A percentile compares a stretch with the other conserved stretches of the same genome.
phyloP scores from a whole-genome alignment of 2,888 invertebrate species.

The Conistra vaccinii region DNA sequence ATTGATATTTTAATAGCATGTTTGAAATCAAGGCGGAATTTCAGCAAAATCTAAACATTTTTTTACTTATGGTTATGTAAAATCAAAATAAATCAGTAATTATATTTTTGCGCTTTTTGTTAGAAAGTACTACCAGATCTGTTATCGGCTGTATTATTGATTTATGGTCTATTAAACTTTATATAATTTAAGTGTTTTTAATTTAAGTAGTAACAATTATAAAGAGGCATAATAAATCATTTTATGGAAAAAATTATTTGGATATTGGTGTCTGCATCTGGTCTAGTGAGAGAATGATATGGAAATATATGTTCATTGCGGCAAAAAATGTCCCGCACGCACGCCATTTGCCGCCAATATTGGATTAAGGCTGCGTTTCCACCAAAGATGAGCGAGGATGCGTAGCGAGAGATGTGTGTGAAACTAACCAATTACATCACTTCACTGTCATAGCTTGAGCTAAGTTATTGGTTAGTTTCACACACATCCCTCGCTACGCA shows the following conservation, averaged over 20 bases:
- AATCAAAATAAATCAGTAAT: slow-evolving; percentile 18
- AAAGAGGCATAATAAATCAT: slow-evolving; percentile 80
- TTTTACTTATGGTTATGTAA: slow-evolving; percentile 14
- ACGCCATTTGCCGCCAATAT: neutral
- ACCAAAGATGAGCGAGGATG: too few relatives aligned
- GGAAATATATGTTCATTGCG: neutral
- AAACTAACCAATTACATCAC: too few relatives aligned
- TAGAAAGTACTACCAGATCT: slow-evolving; percentile 52
- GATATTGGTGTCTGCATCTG: slow-evolving; percentile 36
- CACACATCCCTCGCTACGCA: too few relatives aligned
- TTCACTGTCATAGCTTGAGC: too few relatives aligned
- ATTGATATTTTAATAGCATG: slow-evolving; percentile 33
- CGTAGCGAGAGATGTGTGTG: too few relatives aligned
- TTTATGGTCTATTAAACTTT: slow-evolving; percentile 68
- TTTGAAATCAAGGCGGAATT: slow-evolving; percentile 36
- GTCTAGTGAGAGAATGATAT: neutral
- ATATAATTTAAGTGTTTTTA: slow-evolving; percentile 69
- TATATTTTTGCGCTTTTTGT: slow-evolving; percentile 4
- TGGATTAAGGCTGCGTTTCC: too few relatives aligned
- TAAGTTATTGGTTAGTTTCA: too few relatives aligned
- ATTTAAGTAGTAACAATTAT: slow-evolving; percentile 82
- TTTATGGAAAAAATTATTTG: slow-evolving; percentile 51
- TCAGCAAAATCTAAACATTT: slow-evolving; percentile 2
- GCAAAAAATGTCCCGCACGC: neutral
- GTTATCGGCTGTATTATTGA: slow-evolving; percentile 46